Evolutionary conservation across 2,888 invertebrate genomes (phyloP).

Genomic region (Acleris literana): DNA sequence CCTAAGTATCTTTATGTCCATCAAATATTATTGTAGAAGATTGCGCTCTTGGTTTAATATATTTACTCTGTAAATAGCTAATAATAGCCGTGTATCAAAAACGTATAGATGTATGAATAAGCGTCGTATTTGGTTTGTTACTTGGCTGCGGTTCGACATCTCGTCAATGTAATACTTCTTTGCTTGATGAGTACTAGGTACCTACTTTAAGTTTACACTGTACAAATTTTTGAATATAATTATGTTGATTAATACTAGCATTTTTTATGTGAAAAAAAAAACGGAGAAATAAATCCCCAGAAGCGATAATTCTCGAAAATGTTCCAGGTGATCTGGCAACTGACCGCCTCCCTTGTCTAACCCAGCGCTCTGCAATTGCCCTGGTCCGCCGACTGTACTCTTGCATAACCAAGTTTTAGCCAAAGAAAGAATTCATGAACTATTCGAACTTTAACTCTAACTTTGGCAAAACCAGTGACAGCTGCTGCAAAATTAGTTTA

Average conservation of each 20-base stretch:
- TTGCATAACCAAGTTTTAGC: too few species aligned
- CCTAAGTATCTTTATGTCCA: too few species aligned
- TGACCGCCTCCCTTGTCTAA: too few species aligned
- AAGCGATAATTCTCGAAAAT: too few species aligned
- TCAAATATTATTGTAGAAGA: conserved; percentile 4
- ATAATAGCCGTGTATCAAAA: conserved; percentile 25
- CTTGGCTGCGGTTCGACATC: conserved; percentile 50
- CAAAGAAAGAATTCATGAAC: too few species aligned
- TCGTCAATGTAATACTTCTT: conserved; percentile 55
- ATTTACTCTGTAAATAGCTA: conserved; percentile 20
- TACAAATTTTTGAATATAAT: conserved; percentile 77
- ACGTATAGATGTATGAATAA: conserved; percentile 17
- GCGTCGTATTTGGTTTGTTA: conserved; percentile 42
- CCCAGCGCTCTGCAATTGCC: too few species aligned
- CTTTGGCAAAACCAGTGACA: too few species aligned
- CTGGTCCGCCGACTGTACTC: too few species aligned
- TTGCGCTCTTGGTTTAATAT: conserved; percentile 17
- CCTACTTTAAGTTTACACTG: conserved; percentile 70
- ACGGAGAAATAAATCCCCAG: too few species aligned
- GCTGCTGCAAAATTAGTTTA: too few species aligned
- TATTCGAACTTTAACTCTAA: too few species aligned
- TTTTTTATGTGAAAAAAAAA: neutral
- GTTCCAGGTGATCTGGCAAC: too few species aligned
- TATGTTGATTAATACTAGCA: conserved; percentile 64
- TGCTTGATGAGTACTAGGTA: conserved; percentile 42